These are phyloP conservation scores for Machimus atricapillus DNA, from an alignment of 2,888 invertebrate species.

Conservation along the genomic window DNA sequence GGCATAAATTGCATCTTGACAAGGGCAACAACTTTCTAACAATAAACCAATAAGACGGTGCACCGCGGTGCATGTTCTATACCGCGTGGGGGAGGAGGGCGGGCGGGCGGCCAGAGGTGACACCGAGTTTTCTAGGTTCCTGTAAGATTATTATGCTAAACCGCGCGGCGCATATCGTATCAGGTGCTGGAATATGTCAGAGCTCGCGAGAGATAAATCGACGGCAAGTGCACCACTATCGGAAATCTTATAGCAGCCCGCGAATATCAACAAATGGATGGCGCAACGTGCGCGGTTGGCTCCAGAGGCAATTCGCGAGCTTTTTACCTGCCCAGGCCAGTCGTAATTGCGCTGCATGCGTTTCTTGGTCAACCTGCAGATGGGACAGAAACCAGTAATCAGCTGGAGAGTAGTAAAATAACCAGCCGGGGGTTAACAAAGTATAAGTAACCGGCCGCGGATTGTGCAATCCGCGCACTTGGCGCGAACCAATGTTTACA, in stretches of 20 bases:
- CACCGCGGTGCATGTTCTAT: background rate
- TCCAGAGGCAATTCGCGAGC: background rate
- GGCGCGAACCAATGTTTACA: slow-evolving; percentile 10
- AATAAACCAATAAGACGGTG: slow-evolving; percentile 38
- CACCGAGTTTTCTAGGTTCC: slow-evolving; percentile 30
- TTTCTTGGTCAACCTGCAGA: slow-evolving; percentile 32
- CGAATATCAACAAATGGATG: slow-evolving; percentile 23
- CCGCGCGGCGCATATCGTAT: slow-evolving; percentile 19
- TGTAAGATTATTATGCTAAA: slow-evolving; percentile 37
- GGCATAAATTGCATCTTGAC: slow-evolving; percentile 42
- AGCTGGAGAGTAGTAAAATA: slow-evolving; percentile 25
- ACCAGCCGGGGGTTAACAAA: background rate
- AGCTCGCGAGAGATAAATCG: slow-evolving; percentile 25
- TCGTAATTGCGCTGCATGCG: slow-evolving; percentile 8
- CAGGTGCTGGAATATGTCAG: slow-evolving; percentile 36
- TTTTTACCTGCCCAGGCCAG: background rate
- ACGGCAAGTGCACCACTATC: slow-evolving; percentile 31
- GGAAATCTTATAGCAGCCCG: slow-evolving; percentile 20
- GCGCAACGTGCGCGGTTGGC: slow-evolving; percentile 10
- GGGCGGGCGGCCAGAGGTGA: slow-evolving; percentile 1
- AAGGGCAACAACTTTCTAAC: slow-evolving; percentile 44
- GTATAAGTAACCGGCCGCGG: background rate
- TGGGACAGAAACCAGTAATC: slow-evolving; percentile 15
- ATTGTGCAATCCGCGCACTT: background rate
- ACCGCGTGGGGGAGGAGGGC: background rate